Evolutionary conservation across 2,797 vertebrate species (phyloP).

Genomic region (Acanthurus leucopareius): DNA sequence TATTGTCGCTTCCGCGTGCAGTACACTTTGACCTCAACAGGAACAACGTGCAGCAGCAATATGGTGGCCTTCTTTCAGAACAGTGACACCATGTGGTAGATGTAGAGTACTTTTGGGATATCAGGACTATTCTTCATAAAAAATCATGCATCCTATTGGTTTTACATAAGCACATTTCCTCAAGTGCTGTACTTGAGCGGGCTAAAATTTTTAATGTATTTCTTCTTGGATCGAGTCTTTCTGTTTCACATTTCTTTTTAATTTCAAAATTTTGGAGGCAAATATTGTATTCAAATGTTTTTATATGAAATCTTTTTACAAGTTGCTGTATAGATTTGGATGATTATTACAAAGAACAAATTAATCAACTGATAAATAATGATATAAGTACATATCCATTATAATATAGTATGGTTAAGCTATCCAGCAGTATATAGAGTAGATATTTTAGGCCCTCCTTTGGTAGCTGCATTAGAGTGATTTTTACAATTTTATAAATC

Average conservation of each 20-base stretch:
- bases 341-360: not conserved
- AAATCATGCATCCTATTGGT: no score
- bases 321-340: not conserved
- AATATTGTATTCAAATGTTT: not conserved
- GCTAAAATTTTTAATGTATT: not conserved
- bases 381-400: not conserved
- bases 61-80: not conserved
- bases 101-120: no score
- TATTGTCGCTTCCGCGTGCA: conserved; percentile 45
- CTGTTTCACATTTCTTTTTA: not conserved
- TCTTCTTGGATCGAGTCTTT: not conserved
- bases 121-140: no score
- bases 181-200: not conserved
- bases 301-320: not conserved
- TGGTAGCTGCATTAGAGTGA: not conserved
- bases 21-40: conserved; percentile 68
- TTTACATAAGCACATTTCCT: not conserved
- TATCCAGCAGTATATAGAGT: not conserved
- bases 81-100: conserved; percentile 63
- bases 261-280: not conserved
- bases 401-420: not conserved
- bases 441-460: not conserved
- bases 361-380: not conserved
- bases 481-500: not conserved
- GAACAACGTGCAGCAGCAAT: not conserved